A percentile compares a stretch with the other conserved stretches of the same genome.
Conservation (phyloP, 2,888 invertebrate species). For the Brenthis hecate region DNA sequence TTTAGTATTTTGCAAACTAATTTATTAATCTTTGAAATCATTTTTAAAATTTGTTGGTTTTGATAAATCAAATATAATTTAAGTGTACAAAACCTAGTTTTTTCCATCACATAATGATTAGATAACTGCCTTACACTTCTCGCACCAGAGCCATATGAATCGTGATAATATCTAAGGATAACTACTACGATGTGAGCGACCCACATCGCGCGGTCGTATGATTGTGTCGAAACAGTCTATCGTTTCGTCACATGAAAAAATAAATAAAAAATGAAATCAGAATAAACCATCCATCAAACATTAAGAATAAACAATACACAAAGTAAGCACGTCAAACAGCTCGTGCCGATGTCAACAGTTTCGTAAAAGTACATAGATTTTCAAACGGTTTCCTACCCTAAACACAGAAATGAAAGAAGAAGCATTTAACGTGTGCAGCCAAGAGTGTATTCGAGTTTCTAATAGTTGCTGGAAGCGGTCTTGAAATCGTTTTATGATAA, state of each 20-base stretch:
- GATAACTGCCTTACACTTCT: neutral
- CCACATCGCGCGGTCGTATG: constrained; percentile 31
- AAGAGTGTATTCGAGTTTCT: constrained; percentile 79
- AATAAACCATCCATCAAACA: constrained; percentile 76
- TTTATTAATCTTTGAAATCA: neutral
- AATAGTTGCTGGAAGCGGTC: constrained; percentile 78
- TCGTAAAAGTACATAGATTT: constrained; percentile 63
- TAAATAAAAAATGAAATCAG: constrained; percentile 53
- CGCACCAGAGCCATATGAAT: constrained; percentile 7
- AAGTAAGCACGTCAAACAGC: constrained; percentile 82
- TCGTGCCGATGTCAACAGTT: constrained; percentile 77
- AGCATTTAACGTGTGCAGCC: constrained; percentile 80
- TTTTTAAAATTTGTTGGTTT: too few species aligned
- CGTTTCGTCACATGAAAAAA: constrained; percentile 36
- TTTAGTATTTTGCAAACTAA: neutral
- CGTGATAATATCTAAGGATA: constrained; percentile 20
- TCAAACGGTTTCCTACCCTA: constrained; percentile 67
- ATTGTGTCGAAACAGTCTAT: constrained; percentile 36
- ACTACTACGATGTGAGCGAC: constrained; percentile 38
- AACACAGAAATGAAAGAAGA: constrained; percentile 80
- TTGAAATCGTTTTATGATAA: constrained; percentile 67
- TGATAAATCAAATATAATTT: too few species aligned
- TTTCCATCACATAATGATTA: too few species aligned
- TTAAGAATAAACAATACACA: constrained; percentile 74
- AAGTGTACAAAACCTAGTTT: too few species aligned